Conservation (phyloP, 2,888 invertebrate species). For the Synergus japonicus region DNA sequence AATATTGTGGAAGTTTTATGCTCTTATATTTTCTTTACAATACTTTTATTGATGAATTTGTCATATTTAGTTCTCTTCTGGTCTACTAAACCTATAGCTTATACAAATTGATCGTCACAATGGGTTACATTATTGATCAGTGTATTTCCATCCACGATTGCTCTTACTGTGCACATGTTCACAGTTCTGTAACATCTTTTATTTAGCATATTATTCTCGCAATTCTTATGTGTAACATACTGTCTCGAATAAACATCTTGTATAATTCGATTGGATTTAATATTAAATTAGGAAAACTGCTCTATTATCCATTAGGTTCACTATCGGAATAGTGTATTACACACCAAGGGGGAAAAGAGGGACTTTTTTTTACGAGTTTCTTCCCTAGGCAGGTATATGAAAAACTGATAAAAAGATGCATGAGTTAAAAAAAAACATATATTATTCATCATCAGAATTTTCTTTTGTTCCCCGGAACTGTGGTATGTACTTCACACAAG, state of each 20-base stretch:
- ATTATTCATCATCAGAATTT: neutral
- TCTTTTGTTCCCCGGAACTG: constrained; percentile 17
- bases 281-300: neutral
- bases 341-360: too few species aligned
- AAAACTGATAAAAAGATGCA: too few species aligned
- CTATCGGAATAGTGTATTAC: too few species aligned
- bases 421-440: too few species aligned
- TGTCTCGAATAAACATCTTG: neutral
- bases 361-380: too few species aligned
- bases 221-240: neutral
- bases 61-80: neutral
- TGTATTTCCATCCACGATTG: constrained; percentile 22
- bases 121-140: constrained; percentile 32
- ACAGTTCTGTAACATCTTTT: constrained; percentile 11
- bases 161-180: neutral
- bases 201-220: constrained; percentile 1
- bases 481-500: constrained; percentile 18
- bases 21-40: neutral
- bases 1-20: neutral
- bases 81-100: neutral
- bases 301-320: too few species aligned
- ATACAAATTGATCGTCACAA: constrained; percentile 1
- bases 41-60: constrained; percentile 6
- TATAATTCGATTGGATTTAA: neutral
- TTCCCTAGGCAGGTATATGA: too few species aligned